Evolutionary conservation across 2,888 invertebrate genomes (phyloP), one percentile per base, ranked within the genome.

Genomic region (Deilephila porcellus): DNA sequence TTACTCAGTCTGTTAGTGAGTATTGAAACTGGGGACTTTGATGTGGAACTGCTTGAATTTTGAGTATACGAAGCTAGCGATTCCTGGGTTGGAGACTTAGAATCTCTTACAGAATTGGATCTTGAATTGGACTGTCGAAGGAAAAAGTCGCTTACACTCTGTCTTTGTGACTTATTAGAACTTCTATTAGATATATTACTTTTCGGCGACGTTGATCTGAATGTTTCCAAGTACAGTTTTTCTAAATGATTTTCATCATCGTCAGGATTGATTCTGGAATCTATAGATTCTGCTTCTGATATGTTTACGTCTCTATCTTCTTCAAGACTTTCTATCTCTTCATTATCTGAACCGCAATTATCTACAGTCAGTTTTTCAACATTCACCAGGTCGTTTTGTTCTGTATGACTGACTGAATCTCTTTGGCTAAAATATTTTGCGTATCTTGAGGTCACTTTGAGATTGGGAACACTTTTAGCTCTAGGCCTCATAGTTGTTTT

Each of bases 341-440:
- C 80, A 76, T 82, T 76, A 75, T 87, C 83, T 56, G 81, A 83
- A 72, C 80, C 77, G 62, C 77, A 79, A 71, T 72, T 72, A 63
- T 80, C 78, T 25, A 25, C 52, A 29, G 45, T 52, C 17, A 79
- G 73, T 59, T 72, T 77, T 64, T 87, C 85, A 56, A 82, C 71
- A 79, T 84, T 81, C 11, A 83, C 37, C 20, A 81, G 76, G 60
- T 81, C 82, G 71, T 87, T 84, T 76, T 80, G 83, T 17, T 90
- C 89, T 74, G 85, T 85, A 73, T 92, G 88, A 81, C 93, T 94
- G 20, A 86, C 64, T 32, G 86, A 86, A 83, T 93, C 93, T 85
- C 92, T 90, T 86, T 93, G 91, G 79, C 93, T 94, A 77, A 95
- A 95, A 84, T 94, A 95, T 82, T 95, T 95, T 29, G 94, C 95